Conservation (phyloP, 2,113 vertebrate genomes). For the Falco punctatus region DNA sequence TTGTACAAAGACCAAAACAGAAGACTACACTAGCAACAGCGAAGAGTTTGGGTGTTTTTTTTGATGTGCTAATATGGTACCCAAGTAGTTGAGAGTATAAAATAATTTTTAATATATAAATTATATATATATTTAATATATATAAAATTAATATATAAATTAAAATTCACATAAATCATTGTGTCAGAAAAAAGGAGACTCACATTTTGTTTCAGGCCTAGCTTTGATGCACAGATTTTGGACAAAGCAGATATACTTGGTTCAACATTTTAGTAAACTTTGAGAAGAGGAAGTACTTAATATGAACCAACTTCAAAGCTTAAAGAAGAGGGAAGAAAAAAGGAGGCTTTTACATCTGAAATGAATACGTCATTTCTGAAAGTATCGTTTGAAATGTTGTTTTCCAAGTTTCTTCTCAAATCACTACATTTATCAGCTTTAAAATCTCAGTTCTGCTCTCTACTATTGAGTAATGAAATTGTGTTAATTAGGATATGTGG, state of each 20-base stretch:
- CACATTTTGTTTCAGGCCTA: not conserved
- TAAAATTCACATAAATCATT: not conserved
- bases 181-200: not conserved
- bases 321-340: not conserved
- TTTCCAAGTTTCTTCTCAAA: not conserved
- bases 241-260: not conserved
- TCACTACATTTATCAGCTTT: not conserved
- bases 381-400: not conserved
- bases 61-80: not conserved
- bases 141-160: too few species aligned
- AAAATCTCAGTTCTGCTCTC: not conserved
- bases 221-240: not conserved
- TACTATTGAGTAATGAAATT: not conserved
- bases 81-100: not conserved
- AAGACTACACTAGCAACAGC: not conserved
- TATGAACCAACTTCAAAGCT: not conserved
- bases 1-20: not conserved
- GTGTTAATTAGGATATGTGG: not conserved
- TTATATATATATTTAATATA: too few species aligned
- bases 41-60: not conserved
- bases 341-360: not conserved
- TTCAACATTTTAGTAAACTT: not conserved
- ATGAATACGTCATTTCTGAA: not conserved
- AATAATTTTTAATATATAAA: too few species aligned
- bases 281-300: not conserved